phyloP scores from a whole-genome alignment of 2,113 vertebrate genomes.

The Epinephelus fuscoguttatus region DNA sequence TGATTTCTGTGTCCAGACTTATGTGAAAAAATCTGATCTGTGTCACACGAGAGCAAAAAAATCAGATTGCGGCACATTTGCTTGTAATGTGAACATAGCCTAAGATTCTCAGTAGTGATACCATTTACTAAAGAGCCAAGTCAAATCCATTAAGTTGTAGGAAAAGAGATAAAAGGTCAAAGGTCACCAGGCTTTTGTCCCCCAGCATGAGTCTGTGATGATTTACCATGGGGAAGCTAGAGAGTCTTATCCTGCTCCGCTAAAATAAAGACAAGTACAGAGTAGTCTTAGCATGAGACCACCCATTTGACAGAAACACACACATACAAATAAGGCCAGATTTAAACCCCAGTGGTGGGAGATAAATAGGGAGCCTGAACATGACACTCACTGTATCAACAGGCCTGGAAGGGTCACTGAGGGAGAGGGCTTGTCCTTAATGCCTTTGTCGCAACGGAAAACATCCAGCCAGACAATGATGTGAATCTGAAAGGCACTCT shows the following conservation, averaged over 20 bases:
- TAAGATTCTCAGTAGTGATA: neutral
- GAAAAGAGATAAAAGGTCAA: constrained; percentile 31
- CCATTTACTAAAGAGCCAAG: constrained; percentile 11
- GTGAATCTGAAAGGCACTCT: constrained; percentile 52
- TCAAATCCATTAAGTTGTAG: constrained; percentile 8
- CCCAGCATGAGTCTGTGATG: constrained; percentile 14
- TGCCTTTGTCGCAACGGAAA: constrained; percentile 50
- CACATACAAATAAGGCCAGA: constrained; percentile 31
- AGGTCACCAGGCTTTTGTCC: constrained; percentile 36
- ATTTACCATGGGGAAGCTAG: constrained; percentile 14
- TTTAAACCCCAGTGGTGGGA: constrained; percentile 54
- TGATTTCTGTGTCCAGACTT: no score
- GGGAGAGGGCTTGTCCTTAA: constrained; percentile 38
- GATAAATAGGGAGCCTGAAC: constrained; percentile 51
- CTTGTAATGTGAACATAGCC: no score
- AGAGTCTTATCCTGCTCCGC: constrained; percentile 20
- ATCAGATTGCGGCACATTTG: no score
- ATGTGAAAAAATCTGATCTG: no score
- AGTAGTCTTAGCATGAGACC: constrained; percentile 35
- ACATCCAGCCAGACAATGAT: constrained; percentile 41
- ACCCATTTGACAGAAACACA: constrained; percentile 47
- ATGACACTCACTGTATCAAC: constrained; percentile 49
- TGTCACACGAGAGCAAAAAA: no score
- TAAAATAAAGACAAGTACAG: constrained; percentile 8
- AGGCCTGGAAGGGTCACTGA: constrained; percentile 20